Evolutionary conservation across 2,113 vertebrate genomes (phyloP), one percentile per base, ranked within the genome.

Genomic region (Austrofundulus limnaeus): DNA sequence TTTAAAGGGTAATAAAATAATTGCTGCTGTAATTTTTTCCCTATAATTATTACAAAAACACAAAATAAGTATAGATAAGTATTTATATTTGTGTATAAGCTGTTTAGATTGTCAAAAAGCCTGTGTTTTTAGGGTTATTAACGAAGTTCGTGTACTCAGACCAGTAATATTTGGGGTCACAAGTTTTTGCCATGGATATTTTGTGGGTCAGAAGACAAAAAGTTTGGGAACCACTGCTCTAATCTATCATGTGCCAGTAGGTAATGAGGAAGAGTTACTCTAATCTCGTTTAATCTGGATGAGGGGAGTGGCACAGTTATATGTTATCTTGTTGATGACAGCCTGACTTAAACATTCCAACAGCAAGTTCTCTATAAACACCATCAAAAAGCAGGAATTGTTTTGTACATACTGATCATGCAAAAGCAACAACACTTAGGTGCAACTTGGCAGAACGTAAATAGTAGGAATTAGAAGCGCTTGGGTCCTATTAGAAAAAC

Each of bases 221-320:
- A n/a, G n/a, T n/a, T n/a, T n/a, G n/a, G n/a, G n/a, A n/a, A n/a
- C 7, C 2, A 46, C 8, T 23, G 28, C 6, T 5, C 11, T 6
- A 11, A 15, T 12, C 17, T 31, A 51, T 68, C 6, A 7, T 57
- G 7, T 17, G 12, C 2, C 17, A 10, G 2, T 15, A 11, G 50
- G 0, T 0, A 12, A 69, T 11, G 62, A 74, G 21, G 42, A 67
- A 28, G 38, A 46, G 25, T 48, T 16, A 34, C 10, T 34, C 5
- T 34, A 13, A 39, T 34, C 15, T 25, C 23, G 20, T 63, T 21
- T 11, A 21, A 42, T 10, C 25, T 42, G 13, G 13, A 50, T 14
- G n/a, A 78, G 57, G 58, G 49, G 63, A 74, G 81, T 73, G 81
- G 75, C 52, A 42, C 60, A 47, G 17, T 14, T 53, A 5, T 5